Base-by-base conservation (phyloP, 53 echinoderm and acorn worm species). In the Apostichopus leukothele region DNA sequence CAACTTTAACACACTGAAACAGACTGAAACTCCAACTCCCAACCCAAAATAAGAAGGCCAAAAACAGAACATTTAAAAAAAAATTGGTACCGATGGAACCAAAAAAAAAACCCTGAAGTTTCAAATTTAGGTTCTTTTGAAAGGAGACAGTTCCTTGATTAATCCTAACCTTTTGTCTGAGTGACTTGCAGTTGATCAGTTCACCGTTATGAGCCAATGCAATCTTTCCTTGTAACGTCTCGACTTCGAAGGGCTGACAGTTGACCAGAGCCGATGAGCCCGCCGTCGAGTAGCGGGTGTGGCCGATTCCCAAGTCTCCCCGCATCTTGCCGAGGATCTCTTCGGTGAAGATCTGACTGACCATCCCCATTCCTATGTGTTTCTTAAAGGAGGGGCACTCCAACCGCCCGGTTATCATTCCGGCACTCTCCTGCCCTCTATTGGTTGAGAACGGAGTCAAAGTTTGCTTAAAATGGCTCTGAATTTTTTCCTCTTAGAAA, bases 201-300 rank as follows among this genome's bases (percentile, higher is more conserved):
- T 98, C 99, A 9, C 99, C 99, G 60, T 98, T 98, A 88, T 96
- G 99, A 55, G 96, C 96, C 21, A 96, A 93, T 9, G 96, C 99
- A 22, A 98, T 98, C 75, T 95, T 91, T 14, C 99, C 99, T 76
- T 99, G 99, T 18, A 99, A 57, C 20, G 96, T 96, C 83, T 99
- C 99, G 23, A 99, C 99, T 71, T 96, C 96, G 90, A 99, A 96
- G 3, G 99, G 99, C 83, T 96, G 99, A 76, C 99, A 99, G 86
- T 99, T 99, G 53, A 87, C 89, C 67, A 99, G 99, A 74, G 92
- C 92, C 2, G 99, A 99, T 7, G 89, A 85, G 4, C 99, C 99
- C 0, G 99, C 99, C 39, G 99, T 99, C 5, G 99, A 99, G 89
- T 99, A 99, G 52, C 99, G 95, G 4, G 96, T 99, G 79, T 99